Base-by-base conservation (phyloP, 2,888 invertebrate genomes). In the Prenolepis imparis region DNA sequence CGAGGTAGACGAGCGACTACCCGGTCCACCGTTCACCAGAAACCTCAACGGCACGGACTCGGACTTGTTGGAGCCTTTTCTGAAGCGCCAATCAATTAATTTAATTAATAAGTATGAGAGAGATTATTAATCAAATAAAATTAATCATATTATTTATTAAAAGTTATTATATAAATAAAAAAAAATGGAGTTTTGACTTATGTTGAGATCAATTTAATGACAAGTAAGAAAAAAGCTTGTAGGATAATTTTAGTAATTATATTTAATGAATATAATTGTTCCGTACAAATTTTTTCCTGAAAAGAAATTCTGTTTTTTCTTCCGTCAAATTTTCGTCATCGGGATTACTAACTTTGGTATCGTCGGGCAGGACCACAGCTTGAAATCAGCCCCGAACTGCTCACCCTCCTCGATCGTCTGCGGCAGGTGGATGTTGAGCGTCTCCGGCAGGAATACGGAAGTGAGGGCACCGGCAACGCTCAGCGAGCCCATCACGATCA, bases 341-440 rank as follows among this genome's bases (percentile, higher is more conserved):
- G 24, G 28, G 8, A 57, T 41, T 32, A 91, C 91, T 91, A 75
- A 94, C 94, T 90, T 91, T 18, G 94, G 91, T 77, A 93, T 83
- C 66, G 93, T 94, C 5, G 96, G 96, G 86, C 96, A 96, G 81
- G 96, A 96, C 88, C 96, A 94, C 36, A 96, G 94, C 89, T 95
- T 96, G 89, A 96, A 96, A 83, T 96, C 94, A 59, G 96, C 95
- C 5, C 96, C 96, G 87, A 96, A 96, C 61, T 95, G 92, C 88
- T 96, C 96, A 57, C 96, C 96, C 87, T 96, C 96, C 32, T 95
- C 96, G 80, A 96, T 93, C 44, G 96, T 96, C 91, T 96, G 96
- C 0, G 96, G 96, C 63, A 96, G 92, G 0, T 96, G 96, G 84
- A 96, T 96, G 90, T 96, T 96, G 52, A 96, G 94, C 0, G 96